phyloP scores from a whole-genome alignment of 2,113 vertebrate genomes.

The Cyanoderma ruficeps region DNA sequence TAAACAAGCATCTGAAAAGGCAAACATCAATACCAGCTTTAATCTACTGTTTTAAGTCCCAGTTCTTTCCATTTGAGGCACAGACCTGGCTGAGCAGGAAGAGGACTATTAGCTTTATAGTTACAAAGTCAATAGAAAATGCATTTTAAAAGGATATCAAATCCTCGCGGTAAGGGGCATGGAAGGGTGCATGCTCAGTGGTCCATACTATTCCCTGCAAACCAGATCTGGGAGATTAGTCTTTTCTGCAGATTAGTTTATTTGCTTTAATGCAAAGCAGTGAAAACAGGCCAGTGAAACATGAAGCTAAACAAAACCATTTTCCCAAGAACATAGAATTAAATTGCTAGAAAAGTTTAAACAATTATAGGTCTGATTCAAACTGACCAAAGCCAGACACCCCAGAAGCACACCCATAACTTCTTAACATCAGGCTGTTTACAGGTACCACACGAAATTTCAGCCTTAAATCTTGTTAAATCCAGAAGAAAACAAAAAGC shows the following conservation, averaged over 20 bases:
- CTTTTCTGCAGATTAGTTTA: conserved; percentile 19
- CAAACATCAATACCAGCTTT: conserved; percentile 5
- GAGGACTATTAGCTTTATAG: conserved; percentile 36
- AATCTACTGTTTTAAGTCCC: conserved; percentile 15
- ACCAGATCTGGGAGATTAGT: conserved; percentile 40
- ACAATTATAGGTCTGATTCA: not conserved
- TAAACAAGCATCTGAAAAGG: not conserved
- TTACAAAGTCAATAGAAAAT: conserved; percentile 54
- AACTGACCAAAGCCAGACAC: not conserved
- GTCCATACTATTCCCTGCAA: conserved; percentile 18
- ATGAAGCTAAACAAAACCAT: not conserved
- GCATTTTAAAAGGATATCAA: conserved; percentile 53
- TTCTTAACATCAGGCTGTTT: not conserved
- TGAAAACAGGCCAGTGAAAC: not conserved
- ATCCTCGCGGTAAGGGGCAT: conserved; percentile 14
- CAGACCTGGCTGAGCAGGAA: conserved; percentile 6
- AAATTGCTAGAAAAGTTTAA: not conserved
- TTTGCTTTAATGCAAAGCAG: conserved; percentile 50
- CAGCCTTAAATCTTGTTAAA: not conserved
- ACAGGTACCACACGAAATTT: not conserved
- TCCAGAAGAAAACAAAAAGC: not conserved
- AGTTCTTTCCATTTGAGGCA: not conserved
- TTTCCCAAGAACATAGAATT: not conserved
- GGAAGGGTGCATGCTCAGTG: conserved; percentile 17
- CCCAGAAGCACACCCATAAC: not conserved